These are phyloP conservation scores for Hymenopus coronatus DNA, from an alignment of 2,888 invertebrate species.

Conservation along the genomic window DNA sequence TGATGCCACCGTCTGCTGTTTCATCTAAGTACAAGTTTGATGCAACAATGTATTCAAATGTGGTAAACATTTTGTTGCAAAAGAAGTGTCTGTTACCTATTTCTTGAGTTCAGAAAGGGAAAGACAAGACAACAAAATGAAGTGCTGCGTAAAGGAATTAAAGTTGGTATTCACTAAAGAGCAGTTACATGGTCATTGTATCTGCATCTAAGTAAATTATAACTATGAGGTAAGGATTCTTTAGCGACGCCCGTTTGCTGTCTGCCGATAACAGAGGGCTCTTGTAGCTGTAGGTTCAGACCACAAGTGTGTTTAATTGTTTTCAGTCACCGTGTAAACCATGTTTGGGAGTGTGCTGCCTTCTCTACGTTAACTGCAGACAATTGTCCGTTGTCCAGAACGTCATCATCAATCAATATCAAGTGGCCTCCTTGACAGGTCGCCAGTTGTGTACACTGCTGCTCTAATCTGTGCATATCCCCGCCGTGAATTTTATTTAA, in stretches of 20 bases:
- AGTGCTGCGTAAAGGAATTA: too few relatives aligned
- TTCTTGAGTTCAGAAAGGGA: too few relatives aligned
- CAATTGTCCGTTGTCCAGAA: not conserved
- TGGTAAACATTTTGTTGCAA: too few relatives aligned
- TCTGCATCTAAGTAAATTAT: too few relatives aligned
- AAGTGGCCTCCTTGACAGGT: not conserved
- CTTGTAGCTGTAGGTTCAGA: not conserved
- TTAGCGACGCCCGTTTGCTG: not conserved
- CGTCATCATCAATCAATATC: slow-evolving; percentile 14
- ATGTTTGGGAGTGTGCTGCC: not conserved
- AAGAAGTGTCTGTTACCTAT: too few relatives aligned
- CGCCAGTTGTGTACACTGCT: not conserved
- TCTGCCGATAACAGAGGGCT: not conserved
- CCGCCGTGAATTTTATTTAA: not conserved
- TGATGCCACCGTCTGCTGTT: too few relatives aligned
- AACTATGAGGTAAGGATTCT: too few relatives aligned
- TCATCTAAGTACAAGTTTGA: too few relatives aligned
- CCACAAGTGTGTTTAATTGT: not conserved
- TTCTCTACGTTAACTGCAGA: not conserved
- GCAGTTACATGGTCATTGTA: too few relatives aligned
- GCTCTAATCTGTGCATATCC: not conserved
- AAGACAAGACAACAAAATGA: too few relatives aligned
- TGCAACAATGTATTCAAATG: too few relatives aligned
- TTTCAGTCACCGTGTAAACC: not conserved
- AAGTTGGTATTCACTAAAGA: too few relatives aligned